phyloP scores from a whole-genome alignment of 2,888 invertebrate genomes.

The Limnephilus rhombicus region DNA sequence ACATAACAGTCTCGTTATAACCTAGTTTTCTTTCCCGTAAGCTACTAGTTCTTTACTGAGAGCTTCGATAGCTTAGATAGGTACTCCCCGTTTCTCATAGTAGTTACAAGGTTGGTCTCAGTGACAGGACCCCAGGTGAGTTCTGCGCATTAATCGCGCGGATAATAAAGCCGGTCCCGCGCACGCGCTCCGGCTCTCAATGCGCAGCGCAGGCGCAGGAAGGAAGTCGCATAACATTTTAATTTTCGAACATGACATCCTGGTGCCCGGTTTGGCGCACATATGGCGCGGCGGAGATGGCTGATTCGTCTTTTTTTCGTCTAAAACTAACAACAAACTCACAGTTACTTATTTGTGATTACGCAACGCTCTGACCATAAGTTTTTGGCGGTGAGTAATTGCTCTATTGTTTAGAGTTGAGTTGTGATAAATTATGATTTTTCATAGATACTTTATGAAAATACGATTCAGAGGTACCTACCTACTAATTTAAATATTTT shows the following conservation, averaged over 20 bases:
- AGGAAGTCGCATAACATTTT: constrained; percentile 59
- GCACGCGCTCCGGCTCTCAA: constrained; percentile 37
- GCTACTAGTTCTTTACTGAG: no score
- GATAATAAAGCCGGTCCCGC: neutral
- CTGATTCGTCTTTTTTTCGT: neutral
- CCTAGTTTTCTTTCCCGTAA: no score
- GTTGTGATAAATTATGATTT: no score
- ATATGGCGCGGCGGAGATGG: neutral
- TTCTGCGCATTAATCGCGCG: constrained; percentile 25
- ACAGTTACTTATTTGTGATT: neutral
- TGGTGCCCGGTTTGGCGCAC: constrained; percentile 38
- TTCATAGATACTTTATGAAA: no score
- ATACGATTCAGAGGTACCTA: no score
- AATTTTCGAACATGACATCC: constrained; percentile 61
- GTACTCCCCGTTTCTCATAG: neutral
- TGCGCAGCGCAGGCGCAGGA: constrained; percentile 34
- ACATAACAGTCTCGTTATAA: no score
- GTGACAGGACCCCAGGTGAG: neutral
- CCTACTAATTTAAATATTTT: no score
- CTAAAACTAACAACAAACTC: neutral
- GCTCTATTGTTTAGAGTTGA: neutral
- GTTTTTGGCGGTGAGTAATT: neutral
- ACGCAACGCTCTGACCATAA: neutral
- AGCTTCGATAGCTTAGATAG: neutral
- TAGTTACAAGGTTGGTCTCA: neutral